Conservation (phyloP, 2,113 vertebrate species). For the Onychorhynchus coronatus region DNA sequence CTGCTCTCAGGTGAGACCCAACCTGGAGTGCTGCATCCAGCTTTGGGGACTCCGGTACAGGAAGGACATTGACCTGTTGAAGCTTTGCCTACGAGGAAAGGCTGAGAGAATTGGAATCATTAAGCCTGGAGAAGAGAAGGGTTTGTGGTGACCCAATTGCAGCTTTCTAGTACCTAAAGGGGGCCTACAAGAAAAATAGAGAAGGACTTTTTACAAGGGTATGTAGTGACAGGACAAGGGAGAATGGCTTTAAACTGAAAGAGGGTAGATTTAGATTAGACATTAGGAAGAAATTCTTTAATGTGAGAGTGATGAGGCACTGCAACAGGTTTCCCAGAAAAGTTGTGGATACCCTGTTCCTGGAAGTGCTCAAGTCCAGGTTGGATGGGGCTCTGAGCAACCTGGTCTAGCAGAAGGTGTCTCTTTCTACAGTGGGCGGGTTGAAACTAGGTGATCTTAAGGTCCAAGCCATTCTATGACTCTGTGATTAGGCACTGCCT, state of each 20-base stretch:
- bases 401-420: neutral
- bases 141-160: neutral
- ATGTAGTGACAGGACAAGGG: neutral
- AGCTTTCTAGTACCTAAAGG: neutral
- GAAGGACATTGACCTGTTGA: accelerated
- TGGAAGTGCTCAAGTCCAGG: neutral
- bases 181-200: neutral
- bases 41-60: neutral
- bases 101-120: neutral
- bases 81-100: neutral
- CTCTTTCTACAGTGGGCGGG: neutral
- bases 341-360: too few relatives aligned
- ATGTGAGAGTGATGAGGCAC: neutral
- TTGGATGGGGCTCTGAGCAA: neutral
- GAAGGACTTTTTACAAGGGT: neutral
- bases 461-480: neutral
- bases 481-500: neutral
- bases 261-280: neutral
- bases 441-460: neutral
- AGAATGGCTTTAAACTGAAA: neutral
- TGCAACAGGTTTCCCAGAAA: neutral
- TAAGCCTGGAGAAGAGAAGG: neutral
- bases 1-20: neutral
- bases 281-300: neutral
- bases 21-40: neutral